Evolutionary conservation across 2,113 vertebrate species (phyloP), one percentile per base, ranked within the genome.

Genomic region (Ophiodon elongatus): DNA sequence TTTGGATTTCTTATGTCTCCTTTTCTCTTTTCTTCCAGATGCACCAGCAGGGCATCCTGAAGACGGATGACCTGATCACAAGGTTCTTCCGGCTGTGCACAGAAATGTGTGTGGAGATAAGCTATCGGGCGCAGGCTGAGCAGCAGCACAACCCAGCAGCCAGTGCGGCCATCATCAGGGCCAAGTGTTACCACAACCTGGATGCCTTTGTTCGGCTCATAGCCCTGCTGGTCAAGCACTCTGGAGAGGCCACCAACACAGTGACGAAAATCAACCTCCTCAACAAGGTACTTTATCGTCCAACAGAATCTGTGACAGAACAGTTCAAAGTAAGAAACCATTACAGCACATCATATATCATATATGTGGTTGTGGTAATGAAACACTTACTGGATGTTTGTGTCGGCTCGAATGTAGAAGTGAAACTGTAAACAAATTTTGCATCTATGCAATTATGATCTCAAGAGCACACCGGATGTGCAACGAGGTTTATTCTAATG

Each of bases 51-150:
- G 98, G 98, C 52, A 99, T 99, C 85, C 93, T 99, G 92, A 99
- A 99, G 94, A 99, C 98, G 0, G 98, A 99, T 25, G 98, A 99
- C 91, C 94, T 99, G 85, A 99, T 99, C 92, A 99, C 98, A 0
- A 96, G 98, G 10, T 99, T 99, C 88, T 99, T 99, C 90, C 97
- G 98, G 33, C 96, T 99, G 5, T 99, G 98, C 94, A 99, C 98
- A 0, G 98, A 99, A 89, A 99, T 99, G 98, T 99, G 98, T 43
- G 98, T 99, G 69, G 98, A 99, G 86, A 99, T 99, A 91, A 99
- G 98, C 92, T 99, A 99, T 35, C 96, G 98, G 2, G 98, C 98
- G 3, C 98, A 99, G 90, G 98, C 98, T 0, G 98, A 99, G 86
- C 98, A 99, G 19, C 98, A 99, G 95, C 98, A 99, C 89, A 99